These are phyloP conservation scores for Rhinolophus ferrumequinum DNA, from an alignment of 2,113 vertebrate genomes.

Conservation along the genomic window DNA sequence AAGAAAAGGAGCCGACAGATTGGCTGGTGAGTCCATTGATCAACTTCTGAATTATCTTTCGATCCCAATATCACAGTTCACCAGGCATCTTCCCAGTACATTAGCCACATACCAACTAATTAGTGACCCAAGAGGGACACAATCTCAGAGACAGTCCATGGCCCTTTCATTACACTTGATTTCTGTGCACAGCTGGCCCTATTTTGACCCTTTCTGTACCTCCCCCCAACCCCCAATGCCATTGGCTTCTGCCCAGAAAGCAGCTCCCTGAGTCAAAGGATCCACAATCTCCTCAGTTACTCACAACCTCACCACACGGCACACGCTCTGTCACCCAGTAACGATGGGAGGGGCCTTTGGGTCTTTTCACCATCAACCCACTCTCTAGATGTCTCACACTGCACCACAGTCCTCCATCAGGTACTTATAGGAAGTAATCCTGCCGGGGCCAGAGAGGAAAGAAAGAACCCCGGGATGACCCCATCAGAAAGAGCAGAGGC, in stretches of 20 bases:
- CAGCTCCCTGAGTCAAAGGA: neutral
- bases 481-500: neutral
- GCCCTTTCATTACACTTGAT: neutral
- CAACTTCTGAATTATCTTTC: neutral
- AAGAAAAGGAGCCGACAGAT: neutral
- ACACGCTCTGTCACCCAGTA: fast-evolving
- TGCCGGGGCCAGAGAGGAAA: neutral
- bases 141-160: neutral
- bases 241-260: neutral
- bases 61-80: neutral
- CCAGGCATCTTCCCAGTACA: neutral
- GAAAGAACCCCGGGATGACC: neutral
- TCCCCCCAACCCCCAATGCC: neutral
- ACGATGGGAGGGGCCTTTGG: neutral
- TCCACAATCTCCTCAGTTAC: neutral
- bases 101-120: neutral
- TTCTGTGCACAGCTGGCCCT: neutral
- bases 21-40: neutral
- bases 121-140: neutral
- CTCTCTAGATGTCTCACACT: neutral
- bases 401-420: neutral
- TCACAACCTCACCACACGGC: fast-evolving
- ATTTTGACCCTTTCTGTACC: neutral
- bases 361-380: neutral
- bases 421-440: neutral